Evolutionary conservation across 1,140 invertebrate species (phyloP).

Genomic region (Andrena cerasifolii): DNA sequence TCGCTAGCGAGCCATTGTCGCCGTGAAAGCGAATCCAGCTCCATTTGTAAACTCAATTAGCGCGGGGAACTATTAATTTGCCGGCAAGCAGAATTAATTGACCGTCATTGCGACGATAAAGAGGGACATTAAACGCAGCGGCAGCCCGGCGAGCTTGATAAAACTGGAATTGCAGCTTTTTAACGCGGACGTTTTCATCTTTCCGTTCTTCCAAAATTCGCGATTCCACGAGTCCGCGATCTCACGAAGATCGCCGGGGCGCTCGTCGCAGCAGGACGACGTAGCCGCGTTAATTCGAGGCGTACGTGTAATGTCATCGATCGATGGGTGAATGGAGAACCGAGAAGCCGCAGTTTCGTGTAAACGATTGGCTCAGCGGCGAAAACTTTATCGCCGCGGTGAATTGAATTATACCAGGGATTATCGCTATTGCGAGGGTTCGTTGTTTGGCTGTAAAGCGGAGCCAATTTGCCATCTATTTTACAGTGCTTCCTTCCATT

Average conservation of each 20-base stretch:
- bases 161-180: slow-evolving; percentile 33
- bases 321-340: not conserved
- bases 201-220: not conserved
- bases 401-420: slow-evolving; percentile 11
- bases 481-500: not conserved
- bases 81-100: slow-evolving; percentile 39
- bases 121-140: slow-evolving; percentile 28
- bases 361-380: not conserved
- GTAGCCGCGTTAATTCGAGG: not conserved
- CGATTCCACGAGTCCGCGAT: not conserved
- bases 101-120: slow-evolving; percentile 39
- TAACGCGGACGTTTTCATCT: not conserved
- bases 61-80: slow-evolving; percentile 44
- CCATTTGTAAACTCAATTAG: slow-evolving; percentile 49
- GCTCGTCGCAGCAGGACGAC: not conserved
- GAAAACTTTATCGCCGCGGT: not conserved
- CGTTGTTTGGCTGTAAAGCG: not conserved
- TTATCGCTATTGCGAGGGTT: not conserved
- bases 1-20: not conserved
- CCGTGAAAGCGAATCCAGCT: slow-evolving; percentile 26
- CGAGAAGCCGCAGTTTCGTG: not conserved
- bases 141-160: not conserved
- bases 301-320: not conserved
- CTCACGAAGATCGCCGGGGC: not conserved
- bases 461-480: not conserved